A percentile compares a stretch with the other conserved stretches of the same genome.
Evolutionary conservation across 2,797 vertebrate species (phyloP).

Genomic region (Amniataba percoides): DNA sequence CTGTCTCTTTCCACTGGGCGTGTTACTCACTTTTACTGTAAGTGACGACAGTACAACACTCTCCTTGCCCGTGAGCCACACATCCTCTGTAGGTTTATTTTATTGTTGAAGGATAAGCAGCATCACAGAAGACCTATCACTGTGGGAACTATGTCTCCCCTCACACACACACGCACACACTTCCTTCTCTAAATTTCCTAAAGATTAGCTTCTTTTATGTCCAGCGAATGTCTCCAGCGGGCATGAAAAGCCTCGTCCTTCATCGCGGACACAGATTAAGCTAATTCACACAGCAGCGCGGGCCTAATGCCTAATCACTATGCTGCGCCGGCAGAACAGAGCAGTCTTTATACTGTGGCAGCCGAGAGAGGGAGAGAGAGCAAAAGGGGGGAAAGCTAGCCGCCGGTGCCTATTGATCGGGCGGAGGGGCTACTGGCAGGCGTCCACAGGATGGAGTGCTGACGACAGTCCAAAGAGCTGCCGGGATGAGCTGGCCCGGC

Average conservation of each 20-base stretch:
- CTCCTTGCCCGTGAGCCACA: slow-evolving; percentile 26
- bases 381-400: slow-evolving; percentile 67
- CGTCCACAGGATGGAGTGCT: slow-evolving; percentile 83
- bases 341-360: slow-evolving; percentile 72
- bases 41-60: slow-evolving; percentile 31
- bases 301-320: slow-evolving; percentile 82
- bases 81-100: slow-evolving; percentile 38
- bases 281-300: slow-evolving; percentile 81
- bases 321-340: slow-evolving; percentile 80
- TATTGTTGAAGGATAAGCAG: slow-evolving; percentile 57
- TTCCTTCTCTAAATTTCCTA: slow-evolving; percentile 70
- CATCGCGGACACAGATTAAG: slow-evolving; percentile 82
- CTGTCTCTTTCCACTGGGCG: slow-evolving; percentile 12
- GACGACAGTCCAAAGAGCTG: slow-evolving; percentile 79
- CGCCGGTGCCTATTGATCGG: slow-evolving; percentile 82
- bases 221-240: slow-evolving; percentile 76
- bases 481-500: slow-evolving; percentile 70
- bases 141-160: slow-evolving; percentile 63
- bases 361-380: slow-evolving; percentile 55
- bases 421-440: slow-evolving; percentile 74
- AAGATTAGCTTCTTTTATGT: slow-evolving; percentile 80
- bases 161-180: slow-evolving; percentile 13
- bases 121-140: slow-evolving; percentile 57
- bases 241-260: slow-evolving; percentile 81
- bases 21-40: slow-evolving; percentile 48